Evolutionary conservation across 2,888 invertebrate genomes (phyloP).

Genomic region (Eilema sororculum): DNA sequence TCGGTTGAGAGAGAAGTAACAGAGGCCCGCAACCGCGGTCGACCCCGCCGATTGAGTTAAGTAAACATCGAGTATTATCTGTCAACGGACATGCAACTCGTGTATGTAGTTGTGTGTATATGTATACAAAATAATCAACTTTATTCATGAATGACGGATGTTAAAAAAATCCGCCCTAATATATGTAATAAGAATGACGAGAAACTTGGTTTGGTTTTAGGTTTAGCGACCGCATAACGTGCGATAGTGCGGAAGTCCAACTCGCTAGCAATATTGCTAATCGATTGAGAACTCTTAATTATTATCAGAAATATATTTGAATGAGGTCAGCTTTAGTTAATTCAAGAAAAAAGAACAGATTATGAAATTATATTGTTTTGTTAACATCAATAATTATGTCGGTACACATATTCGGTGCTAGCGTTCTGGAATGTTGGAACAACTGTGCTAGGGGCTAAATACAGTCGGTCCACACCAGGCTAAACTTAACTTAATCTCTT

Average conservation of each 20-base stretch:
- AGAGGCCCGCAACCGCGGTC: conserved; percentile 66
- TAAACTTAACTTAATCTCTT: not conserved
- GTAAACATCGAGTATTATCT: conserved; percentile 87
- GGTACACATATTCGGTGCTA: not conserved
- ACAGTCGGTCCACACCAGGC: not conserved
- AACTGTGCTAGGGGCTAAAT: too few relatives aligned
- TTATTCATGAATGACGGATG: conserved; percentile 74
- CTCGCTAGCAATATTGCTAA: not conserved
- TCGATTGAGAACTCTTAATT: not conserved
- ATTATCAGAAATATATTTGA: not conserved
- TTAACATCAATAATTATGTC: not conserved
- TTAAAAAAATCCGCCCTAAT: conserved; percentile 50
- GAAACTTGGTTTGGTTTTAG: not conserved
- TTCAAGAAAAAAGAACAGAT: not conserved
- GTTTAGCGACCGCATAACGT: not conserved
- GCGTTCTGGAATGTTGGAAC: not conserved
- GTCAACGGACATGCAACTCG: conserved; percentile 82
- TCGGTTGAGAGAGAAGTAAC: conserved; percentile 54
- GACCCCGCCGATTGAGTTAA: conserved; percentile 85
- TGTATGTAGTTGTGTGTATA: conserved; percentile 67
- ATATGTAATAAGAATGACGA: conserved; percentile 26
- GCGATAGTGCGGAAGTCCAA: not conserved
- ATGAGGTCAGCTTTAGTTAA: not conserved
- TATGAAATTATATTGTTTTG: not conserved
- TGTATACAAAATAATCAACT: conserved; percentile 75